Base-by-base conservation (phyloP, 2,888 invertebrate genomes). In the Drosophila affinis region DNA sequence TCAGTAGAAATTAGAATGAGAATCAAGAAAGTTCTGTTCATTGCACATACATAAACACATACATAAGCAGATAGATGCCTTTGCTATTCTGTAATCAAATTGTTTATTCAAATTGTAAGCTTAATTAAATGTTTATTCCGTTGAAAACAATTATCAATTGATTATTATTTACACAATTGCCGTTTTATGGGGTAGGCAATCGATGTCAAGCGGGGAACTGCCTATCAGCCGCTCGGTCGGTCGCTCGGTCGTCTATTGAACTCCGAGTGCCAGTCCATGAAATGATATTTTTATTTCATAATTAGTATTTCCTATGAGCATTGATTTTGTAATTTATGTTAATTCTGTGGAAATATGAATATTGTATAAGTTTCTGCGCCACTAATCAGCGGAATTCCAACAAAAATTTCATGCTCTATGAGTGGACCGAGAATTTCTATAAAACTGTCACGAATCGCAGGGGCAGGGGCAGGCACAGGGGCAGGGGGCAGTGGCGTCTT, bases 151-250 rank as follows among this genome's bases (percentile, higher is more conserved):
- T 84, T 74, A 79, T 81, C 73, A 80, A 82, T 78, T 73, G 76
- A 59, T 78, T 59, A 64, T 74, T 80, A 64, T 80, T 79, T 79
- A 77, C 72, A 83, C 83, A 79, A 77, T 72, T 79, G 79, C 54
- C 52, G 69, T 64, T 68, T 63, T 79, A 65, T 53, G 61, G 49
- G 52, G 47, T 14, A 32, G 48, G 29, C 6, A 32, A 29, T 44
- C 54, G 60, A 55, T 49, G 48, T 24, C 52, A 54, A 48, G 55
- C 4, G 14, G 68, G 9, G 68, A 7, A 7, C 48, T 9, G 10
- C 10, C 47, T 7, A 21, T 58, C 55, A 45, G 47, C 21, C 34
- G 17, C 68, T 32, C 32, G 67, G 57, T 65, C 77, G 67, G 24
- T 24, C 24, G 24, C 5, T 32, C 32, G 67, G 57, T 65, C 77